These are phyloP conservation scores for Manis crassicaudata DNA, from an alignment of 2,797 vertebrate genomes.

Conservation along the genomic window DNA sequence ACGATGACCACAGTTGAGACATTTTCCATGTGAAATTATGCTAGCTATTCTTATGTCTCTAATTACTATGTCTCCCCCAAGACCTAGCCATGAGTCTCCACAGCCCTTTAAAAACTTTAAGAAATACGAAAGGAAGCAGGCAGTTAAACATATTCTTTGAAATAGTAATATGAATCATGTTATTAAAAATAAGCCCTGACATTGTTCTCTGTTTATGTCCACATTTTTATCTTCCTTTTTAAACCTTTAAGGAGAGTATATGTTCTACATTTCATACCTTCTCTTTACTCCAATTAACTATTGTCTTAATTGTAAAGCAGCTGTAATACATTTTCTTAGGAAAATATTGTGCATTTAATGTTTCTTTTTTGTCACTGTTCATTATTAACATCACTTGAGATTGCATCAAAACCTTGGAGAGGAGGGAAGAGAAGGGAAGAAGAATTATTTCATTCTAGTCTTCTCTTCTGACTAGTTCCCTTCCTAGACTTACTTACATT, in stretches of 20 bases:
- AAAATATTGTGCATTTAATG: background rate
- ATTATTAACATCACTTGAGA: background rate
- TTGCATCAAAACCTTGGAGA: background rate
- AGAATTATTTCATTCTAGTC: background rate
- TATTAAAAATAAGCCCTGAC: constrained; percentile 18
- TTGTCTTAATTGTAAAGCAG: background rate
- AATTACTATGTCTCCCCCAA: constrained; percentile 32
- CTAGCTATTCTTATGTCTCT: constrained; percentile 59
- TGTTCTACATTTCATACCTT: background rate
- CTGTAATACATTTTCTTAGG: background rate
- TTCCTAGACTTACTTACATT: background rate
- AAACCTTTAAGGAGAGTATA: background rate
- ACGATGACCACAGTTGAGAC: constrained; percentile 54
- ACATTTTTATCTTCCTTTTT: background rate
- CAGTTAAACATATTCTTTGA: constrained; percentile 42
- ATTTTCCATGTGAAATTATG: constrained; percentile 71
- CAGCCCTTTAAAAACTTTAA: background rate
- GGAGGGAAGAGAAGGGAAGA: background rate
- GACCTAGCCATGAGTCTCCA: constrained; percentile 33
- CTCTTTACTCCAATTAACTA: background rate
- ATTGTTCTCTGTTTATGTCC: background rate
- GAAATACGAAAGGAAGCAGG: constrained; percentile 46
- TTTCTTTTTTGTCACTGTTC: background rate
- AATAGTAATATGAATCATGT: constrained; percentile 17
- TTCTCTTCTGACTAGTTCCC: background rate